phyloP scores from a whole-genome alignment of 2,113 vertebrate species.

The Stigmatopora argus region DNA sequence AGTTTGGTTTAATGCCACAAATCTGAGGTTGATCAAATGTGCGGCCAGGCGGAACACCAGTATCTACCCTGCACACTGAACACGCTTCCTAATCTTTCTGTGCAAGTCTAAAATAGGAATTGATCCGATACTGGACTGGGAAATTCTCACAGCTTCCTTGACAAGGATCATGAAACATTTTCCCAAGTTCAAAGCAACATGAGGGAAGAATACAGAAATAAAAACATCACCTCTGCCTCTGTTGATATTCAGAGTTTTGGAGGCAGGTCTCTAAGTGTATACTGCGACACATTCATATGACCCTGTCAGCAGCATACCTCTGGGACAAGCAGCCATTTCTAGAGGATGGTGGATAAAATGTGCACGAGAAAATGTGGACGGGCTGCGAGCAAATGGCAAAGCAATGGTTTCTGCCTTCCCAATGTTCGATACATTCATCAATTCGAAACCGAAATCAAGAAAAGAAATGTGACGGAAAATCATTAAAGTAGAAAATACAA shows the following conservation, averaged over 20 bases:
- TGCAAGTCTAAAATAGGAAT: constrained; percentile 1
- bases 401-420: constrained; percentile 17
- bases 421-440: constrained; percentile 27
- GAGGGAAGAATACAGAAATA: constrained; percentile 19
- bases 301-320: constrained; percentile 18
- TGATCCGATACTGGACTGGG: not conserved
- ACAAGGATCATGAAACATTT: constrained; percentile 33
- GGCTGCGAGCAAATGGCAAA: constrained; percentile 19
- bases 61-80: constrained; percentile 1
- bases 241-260: constrained; percentile 24
- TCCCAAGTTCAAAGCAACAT: constrained; percentile 39
- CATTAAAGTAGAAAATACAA: constrained; percentile 48
- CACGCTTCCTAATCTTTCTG: constrained; percentile 14
- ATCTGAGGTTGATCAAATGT: constrained; percentile 5
- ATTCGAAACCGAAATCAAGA: constrained; percentile 31
- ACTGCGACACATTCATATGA: constrained; percentile 14
- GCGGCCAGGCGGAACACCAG: not conserved
- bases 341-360: constrained; percentile 29
- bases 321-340: constrained; percentile 27
- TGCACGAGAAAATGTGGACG: constrained; percentile 5
- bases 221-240: constrained; percentile 20
- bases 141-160: constrained; percentile 17
- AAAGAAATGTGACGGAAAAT: constrained; percentile 47
- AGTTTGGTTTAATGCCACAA: constrained; percentile 1
- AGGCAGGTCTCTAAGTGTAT: constrained; percentile 38